These are phyloP conservation scores for Gryllus bimaculatus DNA, from an alignment of 1,140 invertebrate species.

Conservation along the genomic window DNA sequence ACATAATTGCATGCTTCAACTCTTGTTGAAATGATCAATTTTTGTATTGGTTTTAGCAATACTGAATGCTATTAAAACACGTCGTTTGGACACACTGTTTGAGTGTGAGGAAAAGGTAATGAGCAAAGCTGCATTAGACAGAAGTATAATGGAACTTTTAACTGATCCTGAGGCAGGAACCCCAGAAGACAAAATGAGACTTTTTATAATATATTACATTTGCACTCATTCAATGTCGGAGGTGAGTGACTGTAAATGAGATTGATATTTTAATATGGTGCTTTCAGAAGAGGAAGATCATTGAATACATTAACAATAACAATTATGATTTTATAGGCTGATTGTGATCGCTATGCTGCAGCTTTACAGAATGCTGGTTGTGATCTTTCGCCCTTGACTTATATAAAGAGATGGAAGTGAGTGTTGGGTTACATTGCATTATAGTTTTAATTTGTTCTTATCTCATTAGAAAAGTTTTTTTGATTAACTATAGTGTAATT, in stretches of 20 bases:
- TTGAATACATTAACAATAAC: neutral
- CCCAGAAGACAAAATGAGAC: conserved; percentile 84
- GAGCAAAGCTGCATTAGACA: conserved; percentile 66
- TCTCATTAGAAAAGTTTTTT: too few species aligned
- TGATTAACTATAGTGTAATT: too few species aligned
- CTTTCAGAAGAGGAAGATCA: conserved; percentile 2
- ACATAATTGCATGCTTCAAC: too few species aligned
- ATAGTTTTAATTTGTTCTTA: too few species aligned
- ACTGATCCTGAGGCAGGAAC: conserved; percentile 78
- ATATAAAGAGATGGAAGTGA: conserved; percentile 86
- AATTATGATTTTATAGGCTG: conserved; percentile 37
- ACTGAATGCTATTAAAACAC: conserved; percentile 80
- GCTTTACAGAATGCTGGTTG: conserved; percentile 73
- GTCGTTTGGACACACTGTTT: conserved; percentile 91
- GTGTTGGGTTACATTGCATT: conserved; percentile 25
- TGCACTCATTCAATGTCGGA: conserved; percentile 71
- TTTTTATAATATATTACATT: conserved; percentile 93
- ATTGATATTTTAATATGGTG: conserved; percentile 11
- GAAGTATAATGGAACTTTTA: conserved; percentile 68
- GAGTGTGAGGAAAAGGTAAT: conserved; percentile 97
- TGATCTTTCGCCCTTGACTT: conserved; percentile 70
- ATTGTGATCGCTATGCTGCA: conserved; percentile 71
- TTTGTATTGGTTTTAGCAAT: conserved; percentile 45
- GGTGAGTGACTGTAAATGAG: conserved; percentile 29
- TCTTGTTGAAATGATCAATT: too few species aligned